Evolutionary conservation across 2,888 invertebrate genomes (phyloP).

Genomic region (Dynastes grantii): DNA sequence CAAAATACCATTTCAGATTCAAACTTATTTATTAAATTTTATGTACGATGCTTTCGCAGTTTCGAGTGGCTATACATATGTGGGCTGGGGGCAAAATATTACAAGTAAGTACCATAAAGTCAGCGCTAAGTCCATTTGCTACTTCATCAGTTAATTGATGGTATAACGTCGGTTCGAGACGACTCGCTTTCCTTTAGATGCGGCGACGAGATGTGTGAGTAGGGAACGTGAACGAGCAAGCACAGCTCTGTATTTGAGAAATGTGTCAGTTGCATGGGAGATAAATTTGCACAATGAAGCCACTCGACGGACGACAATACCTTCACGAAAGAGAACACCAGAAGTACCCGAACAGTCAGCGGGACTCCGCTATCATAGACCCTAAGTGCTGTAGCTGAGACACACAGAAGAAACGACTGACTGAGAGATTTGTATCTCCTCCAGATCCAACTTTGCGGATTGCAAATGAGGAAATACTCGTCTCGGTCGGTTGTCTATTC

Average conservation of each 20-base stretch:
- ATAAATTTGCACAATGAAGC: conserved; percentile 62
- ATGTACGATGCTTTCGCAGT: too few species aligned
- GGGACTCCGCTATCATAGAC: conserved; percentile 22
- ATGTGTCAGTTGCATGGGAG: conserved; percentile 63
- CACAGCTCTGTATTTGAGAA: conserved; percentile 60
- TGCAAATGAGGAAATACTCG: conserved; percentile 55
- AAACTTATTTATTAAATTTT: too few species aligned
- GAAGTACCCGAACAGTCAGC: conserved; percentile 36
- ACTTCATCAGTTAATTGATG: conserved; percentile 26
- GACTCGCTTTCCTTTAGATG: conserved; percentile 13
- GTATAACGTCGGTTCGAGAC: neutral
- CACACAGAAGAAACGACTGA: conserved; percentile 39
- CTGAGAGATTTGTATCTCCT: conserved; percentile 58
- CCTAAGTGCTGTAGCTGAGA: conserved; percentile 32
- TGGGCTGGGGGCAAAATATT: too few species aligned
- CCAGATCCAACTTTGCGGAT: conserved; percentile 60
- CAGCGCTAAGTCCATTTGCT: neutral
- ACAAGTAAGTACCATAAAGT: neutral
- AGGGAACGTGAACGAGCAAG: conserved; percentile 11
- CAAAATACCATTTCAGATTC: too few species aligned
- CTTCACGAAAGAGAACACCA: conserved; percentile 31
- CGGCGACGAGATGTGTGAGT: neutral
- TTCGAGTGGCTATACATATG: too few species aligned
- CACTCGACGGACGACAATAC: conserved; percentile 45
- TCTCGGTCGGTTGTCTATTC: conserved; percentile 28